Evolutionary conservation across 2,888 invertebrate genomes (phyloP).

Genomic region (Gymnocheta viridis): DNA sequence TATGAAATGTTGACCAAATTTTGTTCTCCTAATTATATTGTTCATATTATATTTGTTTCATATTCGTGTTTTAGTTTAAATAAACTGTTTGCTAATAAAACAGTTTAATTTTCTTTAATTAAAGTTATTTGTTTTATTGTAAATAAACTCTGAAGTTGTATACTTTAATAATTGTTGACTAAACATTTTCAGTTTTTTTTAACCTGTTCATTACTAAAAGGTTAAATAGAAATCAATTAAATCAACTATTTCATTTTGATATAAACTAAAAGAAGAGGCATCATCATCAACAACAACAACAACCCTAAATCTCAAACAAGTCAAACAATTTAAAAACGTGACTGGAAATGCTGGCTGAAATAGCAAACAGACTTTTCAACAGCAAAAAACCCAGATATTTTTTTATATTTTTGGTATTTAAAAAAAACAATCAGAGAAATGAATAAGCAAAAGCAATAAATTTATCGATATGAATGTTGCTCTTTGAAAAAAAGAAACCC

Average conservation of each 20-base stretch:
- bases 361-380: neutral
- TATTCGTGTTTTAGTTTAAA: neutral
- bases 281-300: conserved; percentile 18
- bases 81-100: neutral
- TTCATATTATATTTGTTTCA: no score
- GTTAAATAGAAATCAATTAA: conserved; percentile 37
- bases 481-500: neutral
- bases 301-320: conserved; percentile 31
- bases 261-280: conserved; percentile 35
- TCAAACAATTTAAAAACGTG: conserved; percentile 61
- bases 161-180: neutral
- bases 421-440: conserved; percentile 1
- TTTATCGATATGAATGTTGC: conserved; percentile 5
- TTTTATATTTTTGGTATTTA: conserved; percentile 28
- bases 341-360: conserved; percentile 43
- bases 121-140: neutral
- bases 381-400: neutral
- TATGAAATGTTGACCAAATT: no score
- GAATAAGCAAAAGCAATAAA: conserved; percentile 1
- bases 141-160: neutral
- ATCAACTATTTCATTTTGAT: conserved; percentile 1
- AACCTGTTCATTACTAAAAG: conserved; percentile 17
- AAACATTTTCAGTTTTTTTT: neutral
- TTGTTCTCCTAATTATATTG: no score
- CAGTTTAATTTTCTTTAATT: neutral